These are phyloP conservation scores for Gymnarchus niloticus DNA, from an alignment of 2,113 vertebrate genomes.

Conservation along the genomic window DNA sequence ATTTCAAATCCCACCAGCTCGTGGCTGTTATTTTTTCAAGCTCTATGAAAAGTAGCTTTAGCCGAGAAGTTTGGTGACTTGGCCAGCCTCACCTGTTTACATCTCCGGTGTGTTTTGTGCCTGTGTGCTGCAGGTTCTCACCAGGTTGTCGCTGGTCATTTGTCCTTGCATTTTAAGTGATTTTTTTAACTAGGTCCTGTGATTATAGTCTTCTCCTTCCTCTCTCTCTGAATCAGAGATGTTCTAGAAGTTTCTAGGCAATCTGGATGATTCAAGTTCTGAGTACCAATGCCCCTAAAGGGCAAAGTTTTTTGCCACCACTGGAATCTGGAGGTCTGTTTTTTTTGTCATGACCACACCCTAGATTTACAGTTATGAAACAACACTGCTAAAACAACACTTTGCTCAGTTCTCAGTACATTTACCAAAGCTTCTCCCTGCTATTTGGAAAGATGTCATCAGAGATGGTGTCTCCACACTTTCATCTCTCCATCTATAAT, in stretches of 20 bases:
- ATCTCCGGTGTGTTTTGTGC: background rate
- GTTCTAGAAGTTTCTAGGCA: background rate
- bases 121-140: background rate
- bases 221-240: background rate
- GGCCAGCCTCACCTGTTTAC: background rate
- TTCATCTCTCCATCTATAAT: background rate
- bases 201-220: too few species aligned
- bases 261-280: background rate
- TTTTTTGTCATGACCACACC: background rate
- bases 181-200: background rate
- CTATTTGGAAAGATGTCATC: background rate
- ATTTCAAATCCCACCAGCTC: constrained; percentile 30
- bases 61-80: background rate
- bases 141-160: background rate
- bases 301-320: background rate
- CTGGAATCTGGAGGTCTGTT: background rate
- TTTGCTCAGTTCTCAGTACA: background rate
- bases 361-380: background rate
- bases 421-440: background rate
- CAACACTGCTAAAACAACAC: background rate
- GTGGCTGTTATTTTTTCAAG: constrained; percentile 8
- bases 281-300: background rate
- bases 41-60: background rate
- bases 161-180: background rate
- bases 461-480: background rate